Evolutionary conservation across 2,113 vertebrate species (phyloP), one percentile per base, ranked within the genome.

Genomic region (Alethe castanea): DNA sequence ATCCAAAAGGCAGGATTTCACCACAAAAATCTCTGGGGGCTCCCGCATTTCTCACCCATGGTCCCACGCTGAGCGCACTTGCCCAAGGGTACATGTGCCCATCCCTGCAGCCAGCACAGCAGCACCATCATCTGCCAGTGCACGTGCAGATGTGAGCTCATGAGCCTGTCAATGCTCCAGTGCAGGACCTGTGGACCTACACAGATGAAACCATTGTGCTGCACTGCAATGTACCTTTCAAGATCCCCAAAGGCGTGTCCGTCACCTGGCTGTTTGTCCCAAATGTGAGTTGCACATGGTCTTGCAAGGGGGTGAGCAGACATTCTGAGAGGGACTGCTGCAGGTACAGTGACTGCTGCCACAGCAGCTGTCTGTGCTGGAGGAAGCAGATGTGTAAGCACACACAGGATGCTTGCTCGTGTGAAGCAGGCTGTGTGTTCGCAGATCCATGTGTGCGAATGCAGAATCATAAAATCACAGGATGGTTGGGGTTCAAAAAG

Each of bases 241-340:
- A 12, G 13, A 5, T 11, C 31, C 61, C 48, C 1, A 0, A 5
- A 0, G 5, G 69, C 57, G 5, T 60, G 61, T 40, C 78, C 0
- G 0, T 94, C 18, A 56, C 81, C 14, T 96, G 95, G 96, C 81
- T 95, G 92, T 91, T 94, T 60, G 95, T 28, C 81, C 93, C 88
- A 2, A 77, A 89, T 6, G 93, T 96, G 70, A 96, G 96, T 94
- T 5, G 18, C 42, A 38, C 2, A 0, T 11, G 36, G 5, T 5
- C 1, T 2, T 38, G 52, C 62, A 22, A 9, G 60, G 52, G 13
- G 25, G 40, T 28, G 53, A 1, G 2, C 0, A 15, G 70, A 8
- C 14, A 9, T 15, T n/a, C 24, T 4, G 7, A 73, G 48, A 42
- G n/a, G 40, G 8, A 1, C 50, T 60, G 18, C 3, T 19, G 2